phyloP scores from a whole-genome alignment of 2,113 vertebrate genomes.

The Alligator sinensis region DNA sequence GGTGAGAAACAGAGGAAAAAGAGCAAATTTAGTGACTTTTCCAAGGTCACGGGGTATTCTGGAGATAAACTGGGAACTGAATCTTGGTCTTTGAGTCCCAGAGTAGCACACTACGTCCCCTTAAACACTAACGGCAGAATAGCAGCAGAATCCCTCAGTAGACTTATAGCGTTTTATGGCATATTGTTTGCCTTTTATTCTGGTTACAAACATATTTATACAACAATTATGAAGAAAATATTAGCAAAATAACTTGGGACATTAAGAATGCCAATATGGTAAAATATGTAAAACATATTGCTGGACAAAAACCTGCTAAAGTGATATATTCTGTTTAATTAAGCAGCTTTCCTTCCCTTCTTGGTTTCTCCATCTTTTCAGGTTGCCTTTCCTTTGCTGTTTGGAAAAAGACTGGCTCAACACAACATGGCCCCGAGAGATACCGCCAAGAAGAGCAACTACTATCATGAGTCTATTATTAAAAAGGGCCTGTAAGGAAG shows the following conservation, averaged over 20 bases:
- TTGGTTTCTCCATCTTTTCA: neutral
- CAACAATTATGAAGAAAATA: neutral
- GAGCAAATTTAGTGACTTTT: neutral
- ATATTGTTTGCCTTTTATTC: neutral
- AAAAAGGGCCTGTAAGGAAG: neutral
- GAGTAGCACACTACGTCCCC: neutral
- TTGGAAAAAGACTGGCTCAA: neutral
- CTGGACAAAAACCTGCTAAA: neutral
- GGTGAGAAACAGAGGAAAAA: neutral
- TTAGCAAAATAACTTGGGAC: neutral
- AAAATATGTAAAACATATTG: neutral
- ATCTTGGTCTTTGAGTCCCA: neutral
- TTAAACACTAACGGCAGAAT: neutral
- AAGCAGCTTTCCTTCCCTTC: neutral
- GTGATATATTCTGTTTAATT: neutral
- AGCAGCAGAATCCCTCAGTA: neutral
- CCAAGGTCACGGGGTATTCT: neutral
- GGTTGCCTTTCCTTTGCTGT: neutral
- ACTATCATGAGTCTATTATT: neutral
- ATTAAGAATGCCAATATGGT: neutral
- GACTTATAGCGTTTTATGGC: neutral
- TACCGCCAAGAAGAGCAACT: neutral
- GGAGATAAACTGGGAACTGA: neutral
- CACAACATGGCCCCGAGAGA: neutral
- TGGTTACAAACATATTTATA: accelerated